Base-by-base conservation (phyloP, 2,888 invertebrate species). In the Drosophila pegasa region DNA sequence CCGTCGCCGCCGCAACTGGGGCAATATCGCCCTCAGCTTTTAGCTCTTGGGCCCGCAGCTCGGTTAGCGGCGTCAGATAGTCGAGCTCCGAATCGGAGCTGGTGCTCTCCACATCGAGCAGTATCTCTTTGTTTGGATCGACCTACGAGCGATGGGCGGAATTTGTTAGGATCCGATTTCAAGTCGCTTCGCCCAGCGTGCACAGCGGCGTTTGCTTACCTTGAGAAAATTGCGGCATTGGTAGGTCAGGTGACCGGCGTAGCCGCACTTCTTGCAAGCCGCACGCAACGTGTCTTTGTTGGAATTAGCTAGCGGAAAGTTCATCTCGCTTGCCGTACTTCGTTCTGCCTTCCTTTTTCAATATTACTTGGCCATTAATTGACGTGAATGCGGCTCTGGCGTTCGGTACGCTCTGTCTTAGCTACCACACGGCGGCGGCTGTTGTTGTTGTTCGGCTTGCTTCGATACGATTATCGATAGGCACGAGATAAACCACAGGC, bases 181-280 rank as follows among this genome's bases (percentile, higher is more conserved):
- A 56, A 52, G 31, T 29, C 59, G 57, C 22, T 52, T 52, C 22
- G 16, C 14, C 29, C n/a, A n/a, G n/a, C 61, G 41, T 38, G 35
- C 54, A 41, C 31, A 58, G 45, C 57, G 64, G 60, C 64, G 41
- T 72, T 57, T 60, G 91, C 91, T 92, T 93, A 94, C 94, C 94
- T 98, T 97, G 62, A 98, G 95, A 92, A 98, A 98, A 92, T 99
- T 99, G 83, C 98, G 94, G 90, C 98, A 99, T 91, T 99, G 98
- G 92, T 96, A 98, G 14, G 99, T 98, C 84, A 99, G 94, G 92
- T 99, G 98, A 1, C 98, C 98, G 69, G 97, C 97, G 93, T 98
- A 98, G 78, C 98, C 98, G 93, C 98, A 98, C 93, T 98, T 98
- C 91, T 97, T 97, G 91, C 98, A 98, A 0, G 98, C 97, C 20